These are phyloP conservation scores for Heliconius hewitsoni DNA, from an alignment of 1,140 invertebrate genomes.

Conservation along the genomic window DNA sequence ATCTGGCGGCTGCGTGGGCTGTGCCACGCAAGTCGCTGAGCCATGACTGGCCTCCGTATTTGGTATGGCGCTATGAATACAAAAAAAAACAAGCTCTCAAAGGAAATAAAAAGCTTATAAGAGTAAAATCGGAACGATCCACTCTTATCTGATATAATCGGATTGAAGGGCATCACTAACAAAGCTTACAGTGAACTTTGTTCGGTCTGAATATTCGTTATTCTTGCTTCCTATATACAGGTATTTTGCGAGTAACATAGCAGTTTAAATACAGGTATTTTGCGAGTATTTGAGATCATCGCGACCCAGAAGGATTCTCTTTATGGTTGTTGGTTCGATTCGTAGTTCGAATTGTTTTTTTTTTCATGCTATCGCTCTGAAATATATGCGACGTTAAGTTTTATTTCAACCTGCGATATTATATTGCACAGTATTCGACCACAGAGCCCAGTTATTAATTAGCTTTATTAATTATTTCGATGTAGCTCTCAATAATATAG, in stretches of 20 bases:
- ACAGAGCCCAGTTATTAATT: not conserved
- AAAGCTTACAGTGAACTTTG: constrained; percentile 28
- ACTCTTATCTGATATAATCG: constrained; percentile 24
- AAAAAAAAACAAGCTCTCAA: constrained; percentile 6
- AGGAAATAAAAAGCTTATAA: constrained; percentile 19
- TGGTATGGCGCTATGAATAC: not conserved
- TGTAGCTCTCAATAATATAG: not conserved
- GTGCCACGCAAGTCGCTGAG: no score
- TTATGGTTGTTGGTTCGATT: no score
- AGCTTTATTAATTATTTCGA: not conserved
- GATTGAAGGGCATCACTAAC: constrained; percentile 24
- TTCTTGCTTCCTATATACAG: constrained; percentile 5
- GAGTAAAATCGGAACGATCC: constrained; percentile 15
- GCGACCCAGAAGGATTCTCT: no score
- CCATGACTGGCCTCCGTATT: no score
- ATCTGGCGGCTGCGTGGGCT: no score
- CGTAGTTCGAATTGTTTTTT: no score
- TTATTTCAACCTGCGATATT: no score
- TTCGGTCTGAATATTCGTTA: constrained; percentile 26
- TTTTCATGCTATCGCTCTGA: no score
- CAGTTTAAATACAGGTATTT: not conserved
- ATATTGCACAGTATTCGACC: not conserved
- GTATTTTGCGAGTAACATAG: constrained; percentile 21
- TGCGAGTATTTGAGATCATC: not conserved
- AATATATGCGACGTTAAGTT: no score